phyloP scores from a whole-genome alignment of 2,797 vertebrate species.

The Emys orbicularis region DNA sequence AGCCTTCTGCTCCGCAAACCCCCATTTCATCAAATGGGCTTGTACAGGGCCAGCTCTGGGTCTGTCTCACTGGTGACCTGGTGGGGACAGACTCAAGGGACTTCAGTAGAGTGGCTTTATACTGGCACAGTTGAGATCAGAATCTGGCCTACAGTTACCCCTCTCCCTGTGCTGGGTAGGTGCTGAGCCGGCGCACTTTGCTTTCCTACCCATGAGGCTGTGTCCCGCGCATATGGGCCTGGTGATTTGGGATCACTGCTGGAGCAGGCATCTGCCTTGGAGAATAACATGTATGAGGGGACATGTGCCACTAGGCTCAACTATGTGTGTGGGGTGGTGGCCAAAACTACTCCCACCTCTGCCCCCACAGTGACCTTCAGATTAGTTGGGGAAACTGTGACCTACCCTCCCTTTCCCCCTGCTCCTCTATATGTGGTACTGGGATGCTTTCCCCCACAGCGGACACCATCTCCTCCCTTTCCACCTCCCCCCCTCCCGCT shows the following conservation, averaged over 20 bases:
- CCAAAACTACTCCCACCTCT: not conserved
- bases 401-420: not conserved
- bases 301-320: not conserved
- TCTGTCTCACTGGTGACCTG: not conserved
- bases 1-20: not conserved
- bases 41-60: not conserved
- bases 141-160: fast-evolving
- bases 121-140: not conserved
- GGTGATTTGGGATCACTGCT: not conserved
- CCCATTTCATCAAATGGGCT: no score
- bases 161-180: not conserved
- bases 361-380: not conserved
- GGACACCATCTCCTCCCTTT: not conserved
- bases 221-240: not conserved
- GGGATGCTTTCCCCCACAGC: not conserved
- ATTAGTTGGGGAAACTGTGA: not conserved
- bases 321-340: not conserved
- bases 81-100: not conserved
- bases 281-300: not conserved
- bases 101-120: not conserved
- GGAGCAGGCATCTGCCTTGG: not conserved
- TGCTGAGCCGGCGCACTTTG: not conserved
- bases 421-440: not conserved
- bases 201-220: not conserved
- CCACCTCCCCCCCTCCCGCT: no score